phyloP scores from a whole-genome alignment of 2,888 invertebrate species.

The Eucriotettix oculatus region DNA sequence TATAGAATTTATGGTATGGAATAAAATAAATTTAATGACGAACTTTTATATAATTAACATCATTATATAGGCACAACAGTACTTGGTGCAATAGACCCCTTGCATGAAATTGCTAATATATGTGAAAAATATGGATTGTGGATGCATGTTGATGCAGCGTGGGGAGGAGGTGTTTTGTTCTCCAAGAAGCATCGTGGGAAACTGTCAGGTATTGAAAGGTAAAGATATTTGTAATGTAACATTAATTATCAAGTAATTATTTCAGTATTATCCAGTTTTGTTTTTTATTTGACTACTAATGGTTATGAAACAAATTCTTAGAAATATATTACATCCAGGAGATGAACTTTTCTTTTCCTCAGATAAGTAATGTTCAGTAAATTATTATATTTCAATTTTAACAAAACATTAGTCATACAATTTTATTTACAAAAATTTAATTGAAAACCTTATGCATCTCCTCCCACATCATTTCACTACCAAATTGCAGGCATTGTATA shows the following conservation, averaged over 20 bases:
- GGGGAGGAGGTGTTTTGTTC: conserved; percentile 41
- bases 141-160: conserved; percentile 42
- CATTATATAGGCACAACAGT: conserved; percentile 33
- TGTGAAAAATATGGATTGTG: conserved; percentile 33
- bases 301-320: no score
- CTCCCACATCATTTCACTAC: no score
- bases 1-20: neutral
- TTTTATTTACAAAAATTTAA: no score
- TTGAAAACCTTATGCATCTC: no score
- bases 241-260: neutral
- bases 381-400: no score
- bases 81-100: conserved; percentile 38
- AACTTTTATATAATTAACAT: neutral
- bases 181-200: conserved; percentile 31
- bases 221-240: neutral
- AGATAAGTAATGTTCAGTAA: no score
- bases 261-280: neutral
- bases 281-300: no score
- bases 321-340: no score
- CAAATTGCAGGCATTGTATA: no score
- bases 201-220: conserved; percentile 32
- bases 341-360: no score
- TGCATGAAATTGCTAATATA: conserved; percentile 31
- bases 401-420: no score
- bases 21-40: neutral